phyloP scores from a whole-genome alignment of 2,113 vertebrate species.

The Eulemur rufifrons region DNA sequence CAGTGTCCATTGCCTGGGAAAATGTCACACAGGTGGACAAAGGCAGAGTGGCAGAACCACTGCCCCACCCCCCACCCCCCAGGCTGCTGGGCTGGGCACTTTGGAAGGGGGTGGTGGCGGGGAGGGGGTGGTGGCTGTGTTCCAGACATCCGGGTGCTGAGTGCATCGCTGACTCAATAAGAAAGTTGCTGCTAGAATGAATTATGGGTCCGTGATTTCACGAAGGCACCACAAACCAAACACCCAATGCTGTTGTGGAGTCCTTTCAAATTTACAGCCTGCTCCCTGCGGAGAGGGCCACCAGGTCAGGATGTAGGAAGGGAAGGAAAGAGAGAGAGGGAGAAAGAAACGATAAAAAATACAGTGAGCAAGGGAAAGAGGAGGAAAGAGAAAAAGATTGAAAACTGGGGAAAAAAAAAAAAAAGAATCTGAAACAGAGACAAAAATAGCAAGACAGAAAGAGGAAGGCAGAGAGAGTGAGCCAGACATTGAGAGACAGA shows the following conservation, averaged over 20 bases:
- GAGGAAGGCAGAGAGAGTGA: background rate
- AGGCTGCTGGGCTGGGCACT: no score
- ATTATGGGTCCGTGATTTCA: constrained; percentile 34
- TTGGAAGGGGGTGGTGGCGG: accelerated
- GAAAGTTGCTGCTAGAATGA: constrained; percentile 16
- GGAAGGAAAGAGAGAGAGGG: background rate
- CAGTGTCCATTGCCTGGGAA: background rate
- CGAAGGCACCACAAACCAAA: constrained; percentile 14
- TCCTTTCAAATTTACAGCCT: constrained; percentile 39
- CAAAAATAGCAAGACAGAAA: background rate
- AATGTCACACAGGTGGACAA: background rate
- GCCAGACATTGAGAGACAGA: background rate
- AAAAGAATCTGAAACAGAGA: background rate
- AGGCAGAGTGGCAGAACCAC: background rate
- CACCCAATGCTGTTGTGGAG: background rate
- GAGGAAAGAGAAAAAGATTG: background rate
- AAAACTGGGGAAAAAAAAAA: accelerated
- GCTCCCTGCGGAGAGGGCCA: background rate
- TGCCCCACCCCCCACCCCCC: background rate
- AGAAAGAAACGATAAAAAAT: background rate
- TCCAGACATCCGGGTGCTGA: background rate
- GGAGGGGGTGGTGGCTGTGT: background rate
- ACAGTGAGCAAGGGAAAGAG: background rate
- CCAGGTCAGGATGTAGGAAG: background rate
- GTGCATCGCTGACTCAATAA: background rate